phyloP scores from a whole-genome alignment of 2,797 vertebrate species.

The Diplodus puntazzo region DNA sequence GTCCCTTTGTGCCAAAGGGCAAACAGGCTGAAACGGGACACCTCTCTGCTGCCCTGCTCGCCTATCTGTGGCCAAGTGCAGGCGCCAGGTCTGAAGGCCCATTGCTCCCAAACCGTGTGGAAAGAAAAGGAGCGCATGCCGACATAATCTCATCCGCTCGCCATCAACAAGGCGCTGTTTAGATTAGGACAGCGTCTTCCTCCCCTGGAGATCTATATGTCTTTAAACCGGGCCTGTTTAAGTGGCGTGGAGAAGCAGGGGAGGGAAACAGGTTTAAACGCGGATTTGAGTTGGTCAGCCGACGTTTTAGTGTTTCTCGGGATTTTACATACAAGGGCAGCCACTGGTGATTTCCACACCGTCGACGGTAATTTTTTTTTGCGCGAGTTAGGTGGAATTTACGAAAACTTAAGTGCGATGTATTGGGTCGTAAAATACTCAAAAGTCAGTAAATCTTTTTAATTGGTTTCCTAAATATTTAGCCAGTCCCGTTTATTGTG shows the following conservation, averaged over 20 bases:
- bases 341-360: not conserved
- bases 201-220: conserved; percentile 62
- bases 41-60: conserved; percentile 39
- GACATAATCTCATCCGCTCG: conserved; percentile 85
- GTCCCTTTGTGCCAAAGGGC: conserved; percentile 40
- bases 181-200: conserved; percentile 77
- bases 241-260: conserved; percentile 27
- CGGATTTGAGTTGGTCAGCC: not conserved
- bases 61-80: conserved; percentile 76
- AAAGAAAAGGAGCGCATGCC: conserved; percentile 79
- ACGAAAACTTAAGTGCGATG: conserved; percentile 41
- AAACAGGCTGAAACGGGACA: conserved; percentile 71
- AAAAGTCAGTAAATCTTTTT: conserved; percentile 27
- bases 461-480: conserved; percentile 51
- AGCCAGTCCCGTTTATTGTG: conserved; percentile 44
- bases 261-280: conserved; percentile 1
- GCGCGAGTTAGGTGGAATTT: conserved; percentile 18
- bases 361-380: conserved; percentile 15
- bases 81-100: conserved; percentile 85
- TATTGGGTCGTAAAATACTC: conserved; percentile 38
- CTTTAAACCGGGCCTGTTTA: conserved; percentile 67
- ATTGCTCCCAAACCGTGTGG: conserved; percentile 77
- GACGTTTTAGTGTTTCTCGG: not conserved
- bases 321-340: not conserved
- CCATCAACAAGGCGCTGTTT: conserved; percentile 85